phyloP scores from a whole-genome alignment of 2,113 vertebrate genomes.

The Promerops cafer region DNA sequence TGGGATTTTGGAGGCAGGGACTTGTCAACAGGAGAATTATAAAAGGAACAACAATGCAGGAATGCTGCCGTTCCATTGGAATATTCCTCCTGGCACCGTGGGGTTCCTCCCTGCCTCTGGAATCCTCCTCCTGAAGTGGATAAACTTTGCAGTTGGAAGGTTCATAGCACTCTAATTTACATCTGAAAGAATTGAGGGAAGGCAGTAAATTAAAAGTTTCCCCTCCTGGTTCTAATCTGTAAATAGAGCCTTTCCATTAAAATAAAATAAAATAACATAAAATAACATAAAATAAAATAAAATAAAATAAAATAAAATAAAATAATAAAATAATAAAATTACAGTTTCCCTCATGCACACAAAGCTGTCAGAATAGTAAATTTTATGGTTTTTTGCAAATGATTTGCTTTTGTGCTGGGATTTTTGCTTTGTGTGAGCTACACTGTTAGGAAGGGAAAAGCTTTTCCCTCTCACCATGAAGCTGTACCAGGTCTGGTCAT shows the following conservation, averaged over 20 bases:
- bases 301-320: background rate
- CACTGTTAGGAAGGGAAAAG: background rate
- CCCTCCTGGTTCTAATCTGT: background rate
- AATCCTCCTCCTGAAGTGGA: background rate
- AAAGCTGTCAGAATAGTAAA: background rate
- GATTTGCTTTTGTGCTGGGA: background rate
- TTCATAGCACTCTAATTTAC: background rate
- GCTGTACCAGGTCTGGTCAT: background rate
- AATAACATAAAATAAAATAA: background rate
- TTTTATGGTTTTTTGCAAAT: background rate
- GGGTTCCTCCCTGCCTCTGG: background rate
- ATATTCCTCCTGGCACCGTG: background rate
- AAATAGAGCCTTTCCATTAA: background rate
- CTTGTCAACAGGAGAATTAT: background rate
- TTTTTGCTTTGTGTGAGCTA: background rate
- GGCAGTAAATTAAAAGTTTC: background rate
- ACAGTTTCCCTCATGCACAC: fast-evolving
- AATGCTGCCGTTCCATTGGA: background rate
- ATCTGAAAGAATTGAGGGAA: background rate
- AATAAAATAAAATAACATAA: background rate
- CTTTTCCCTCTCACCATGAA: background rate
- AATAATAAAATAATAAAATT: background rate
- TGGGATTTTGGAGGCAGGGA: background rate
- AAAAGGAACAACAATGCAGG: background rate
- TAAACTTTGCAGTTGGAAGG: background rate